A percentile compares a stretch with the other conserved stretches of the same genome.
phyloP scores from a whole-genome alignment of 1,140 invertebrate genomes.

The Aphelenchoides avenae region DNA sequence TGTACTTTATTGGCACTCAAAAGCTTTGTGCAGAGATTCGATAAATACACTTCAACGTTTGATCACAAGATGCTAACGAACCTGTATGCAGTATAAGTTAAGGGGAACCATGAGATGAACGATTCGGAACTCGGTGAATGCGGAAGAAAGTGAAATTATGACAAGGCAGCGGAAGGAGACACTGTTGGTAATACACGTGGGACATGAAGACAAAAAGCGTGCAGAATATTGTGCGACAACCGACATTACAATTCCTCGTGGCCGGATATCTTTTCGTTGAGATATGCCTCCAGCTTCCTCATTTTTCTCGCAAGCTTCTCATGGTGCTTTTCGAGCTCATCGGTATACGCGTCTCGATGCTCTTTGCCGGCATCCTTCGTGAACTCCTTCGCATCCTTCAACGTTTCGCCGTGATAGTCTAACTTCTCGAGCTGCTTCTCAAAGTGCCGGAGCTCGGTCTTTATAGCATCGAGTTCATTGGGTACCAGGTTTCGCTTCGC shows the following conservation, averaged over 20 bases:
- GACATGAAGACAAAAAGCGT: too few species aligned
- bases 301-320: constrained; percentile 26
- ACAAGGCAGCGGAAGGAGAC: too few species aligned
- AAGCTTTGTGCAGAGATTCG: too few species aligned
- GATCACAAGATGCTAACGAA: too few species aligned
- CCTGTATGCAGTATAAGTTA: too few species aligned
- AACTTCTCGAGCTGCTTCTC: constrained; percentile 24
- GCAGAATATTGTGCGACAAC: too few species aligned
- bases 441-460: constrained; percentile 30
- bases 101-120: too few species aligned
- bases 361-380: constrained; percentile 4
- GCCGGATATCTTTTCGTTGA: constrained; percentile 19
- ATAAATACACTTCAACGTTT: too few species aligned
- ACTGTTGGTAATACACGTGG: too few species aligned
- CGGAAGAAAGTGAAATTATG: too few species aligned
- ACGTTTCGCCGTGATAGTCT: constrained; percentile 23
- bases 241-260: constrained; percentile 16
- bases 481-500: constrained; percentile 21
- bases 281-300: constrained; percentile 31
- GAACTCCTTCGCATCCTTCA: constrained; percentile 21
- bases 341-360: constrained; percentile 9
- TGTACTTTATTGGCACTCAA: too few species aligned
- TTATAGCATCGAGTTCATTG: constrained; percentile 33
- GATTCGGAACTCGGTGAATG: too few species aligned
- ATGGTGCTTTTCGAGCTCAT: constrained; percentile 11